Percentiles rank a stretch among this genome's conserved stretches.
Evolutionary conservation across 2,113 vertebrate species (phyloP).

Genomic region (Electrona antarctica): DNA sequence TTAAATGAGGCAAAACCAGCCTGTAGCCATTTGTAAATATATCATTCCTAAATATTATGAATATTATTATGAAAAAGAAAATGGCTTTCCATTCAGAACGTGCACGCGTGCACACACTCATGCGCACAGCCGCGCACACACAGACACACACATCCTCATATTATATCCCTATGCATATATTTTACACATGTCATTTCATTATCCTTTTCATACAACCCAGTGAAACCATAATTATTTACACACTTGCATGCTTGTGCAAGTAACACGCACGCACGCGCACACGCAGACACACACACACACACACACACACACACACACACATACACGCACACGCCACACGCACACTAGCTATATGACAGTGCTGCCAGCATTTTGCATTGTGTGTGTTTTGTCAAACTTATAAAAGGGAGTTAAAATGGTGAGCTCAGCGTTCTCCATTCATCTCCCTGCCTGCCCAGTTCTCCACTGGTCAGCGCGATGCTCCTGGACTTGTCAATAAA

Average conservation of each 20-base stretch:
- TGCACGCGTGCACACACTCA: neutral
- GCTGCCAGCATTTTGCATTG: constrained; percentile 76
- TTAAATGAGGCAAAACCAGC: no score
- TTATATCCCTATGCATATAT: neutral
- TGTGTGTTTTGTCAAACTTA: constrained; percentile 75
- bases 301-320: neutral
- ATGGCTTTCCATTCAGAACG: neutral
- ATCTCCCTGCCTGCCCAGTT: constrained; percentile 36
- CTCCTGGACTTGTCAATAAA: constrained; percentile 47
- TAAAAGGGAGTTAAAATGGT: constrained; percentile 67
- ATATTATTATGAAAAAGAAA: no score
- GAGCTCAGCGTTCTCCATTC: constrained; percentile 76
- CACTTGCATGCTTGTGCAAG: neutral
- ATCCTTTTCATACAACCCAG: no score
- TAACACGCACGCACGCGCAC: constrained; percentile 10
- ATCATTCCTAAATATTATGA: neutral
- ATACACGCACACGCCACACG: constrained; percentile 38
- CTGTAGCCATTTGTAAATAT: neutral
- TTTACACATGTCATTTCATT: neutral
- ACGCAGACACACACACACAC: constrained; percentile 4
- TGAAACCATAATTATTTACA: neutral
- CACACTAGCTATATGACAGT: constrained; percentile 68
- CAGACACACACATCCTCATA: neutral
- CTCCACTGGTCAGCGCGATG: constrained; percentile 55
- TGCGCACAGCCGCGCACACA: neutral